Base-by-base conservation (phyloP, 2,113 vertebrate genomes). In the Pipra filicauda region DNA sequence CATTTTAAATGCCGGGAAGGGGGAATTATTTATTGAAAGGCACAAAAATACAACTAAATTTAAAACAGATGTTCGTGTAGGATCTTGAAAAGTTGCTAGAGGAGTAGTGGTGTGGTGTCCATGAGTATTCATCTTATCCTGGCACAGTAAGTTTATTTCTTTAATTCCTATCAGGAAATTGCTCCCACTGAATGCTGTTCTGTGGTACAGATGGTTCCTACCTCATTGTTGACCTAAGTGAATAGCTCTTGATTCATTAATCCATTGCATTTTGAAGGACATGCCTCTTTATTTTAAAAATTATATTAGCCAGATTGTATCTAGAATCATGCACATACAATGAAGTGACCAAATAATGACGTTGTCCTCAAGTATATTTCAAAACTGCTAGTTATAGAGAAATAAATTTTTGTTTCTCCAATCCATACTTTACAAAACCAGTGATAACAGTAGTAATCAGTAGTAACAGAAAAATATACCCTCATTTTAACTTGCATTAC, bases 191-290 rank as follows among this genome's bases (percentile, higher is more conserved):
- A 80, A 71, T 78, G 24, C 30, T 69, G 15, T 35, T 69, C 21
- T 43, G 8, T 79, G n/a, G 27, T 79, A 31, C 15, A 49, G 35
- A 33, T 88, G 6, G 15, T 54, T 46, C 24, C 37, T 65, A 24
- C 9, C 64, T 86, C 8, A 26, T 28, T 77, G 49, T 27, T 52
- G 39, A 8, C 66, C 20, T 27, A 46, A 80, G 18, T 0, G 0
- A 77, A 39, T 66, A 37, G 8, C 8, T 58, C 13, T 41, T 87
- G 6, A 41, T 78, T 90, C 26, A n/a, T 67, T 51, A 65, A 27
- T 61, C 12, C 17, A 15, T 24, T 71, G 18, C 59, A 46, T 59
- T 26, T 59, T 82, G 37, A 80, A 61, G 70, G 73, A 41, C 11
- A 12, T 65, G 8, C 8, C 14, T 23, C 58, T 75, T 78, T 67